Percentiles rank a stretch among this genome's conserved stretches.
phyloP scores from a whole-genome alignment of 30 jellyfish, hydroid and myxozoan species.

The Chironex yamaguchii region DNA sequence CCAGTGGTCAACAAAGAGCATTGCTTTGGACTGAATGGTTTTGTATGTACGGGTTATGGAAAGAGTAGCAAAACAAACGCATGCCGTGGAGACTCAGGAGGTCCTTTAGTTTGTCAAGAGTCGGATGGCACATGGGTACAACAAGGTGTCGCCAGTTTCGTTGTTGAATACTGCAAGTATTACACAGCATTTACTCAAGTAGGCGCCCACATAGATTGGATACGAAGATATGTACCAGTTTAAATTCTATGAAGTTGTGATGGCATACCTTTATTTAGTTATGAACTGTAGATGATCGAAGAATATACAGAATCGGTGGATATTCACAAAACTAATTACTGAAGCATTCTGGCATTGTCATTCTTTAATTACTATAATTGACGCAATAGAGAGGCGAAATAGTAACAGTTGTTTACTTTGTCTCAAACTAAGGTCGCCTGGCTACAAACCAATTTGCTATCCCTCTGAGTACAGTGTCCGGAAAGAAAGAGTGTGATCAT shows the following conservation, averaged over 20 bases:
- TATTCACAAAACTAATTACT: too few relatives aligned
- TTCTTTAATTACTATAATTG: too few relatives aligned
- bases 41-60: conserved; percentile 65
- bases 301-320: too few relatives aligned
- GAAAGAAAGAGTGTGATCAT: too few relatives aligned
- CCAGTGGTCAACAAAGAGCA: conserved; percentile 25
- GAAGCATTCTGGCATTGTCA: too few relatives aligned
- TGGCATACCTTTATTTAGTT: too few relatives aligned
- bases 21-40: conserved; percentile 34
- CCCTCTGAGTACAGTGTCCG: too few relatives aligned
- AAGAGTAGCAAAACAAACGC: conserved; percentile 41
- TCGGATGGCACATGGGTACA: conserved; percentile 48
- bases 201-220: conserved; percentile 61
- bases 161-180: conserved; percentile 47
- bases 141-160: conserved; percentile 76
- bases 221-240: neutral
- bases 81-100: conserved; percentile 76
- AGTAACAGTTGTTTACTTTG: too few relatives aligned
- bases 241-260: neutral
- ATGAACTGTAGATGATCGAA: too few relatives aligned
- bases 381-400: too few relatives aligned
- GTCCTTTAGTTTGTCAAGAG: conserved; percentile 64
- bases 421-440: too few relatives aligned
- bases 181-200: conserved; percentile 71
- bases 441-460: too few relatives aligned